Percentiles rank a stretch among this genome's conserved stretches.
These are phyloP conservation scores for Liasis olivaceus DNA, from an alignment of 2,797 vertebrate genomes.

Conservation along the genomic window DNA sequence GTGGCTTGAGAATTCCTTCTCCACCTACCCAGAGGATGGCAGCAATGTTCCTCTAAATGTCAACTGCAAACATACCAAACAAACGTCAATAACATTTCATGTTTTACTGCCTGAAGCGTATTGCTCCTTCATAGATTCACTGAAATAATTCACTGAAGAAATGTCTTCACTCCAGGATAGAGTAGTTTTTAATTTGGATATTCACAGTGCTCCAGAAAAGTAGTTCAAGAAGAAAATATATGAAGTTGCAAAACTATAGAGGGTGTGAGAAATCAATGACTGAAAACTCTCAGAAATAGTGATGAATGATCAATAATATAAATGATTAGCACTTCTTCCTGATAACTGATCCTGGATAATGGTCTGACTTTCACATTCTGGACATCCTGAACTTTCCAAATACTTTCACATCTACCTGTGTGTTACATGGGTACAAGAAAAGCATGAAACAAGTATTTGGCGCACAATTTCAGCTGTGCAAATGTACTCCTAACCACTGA, in stretches of 20 bases:
- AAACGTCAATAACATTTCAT: conserved; percentile 42
- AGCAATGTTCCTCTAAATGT: conserved; percentile 45
- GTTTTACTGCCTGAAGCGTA: conserved; percentile 55
- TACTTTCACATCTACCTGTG: neutral
- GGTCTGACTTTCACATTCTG: neutral
- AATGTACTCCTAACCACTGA: neutral
- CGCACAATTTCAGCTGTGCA: neutral
- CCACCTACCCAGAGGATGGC: conserved; percentile 51
- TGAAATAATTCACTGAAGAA: conserved; percentile 43
- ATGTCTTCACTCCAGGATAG: conserved; percentile 7
- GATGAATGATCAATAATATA: neutral
- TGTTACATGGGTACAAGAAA: neutral
- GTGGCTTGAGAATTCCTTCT: conserved; percentile 29
- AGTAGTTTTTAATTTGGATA: conserved; percentile 43
- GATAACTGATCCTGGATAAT: neutral
- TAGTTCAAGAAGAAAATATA: neutral
- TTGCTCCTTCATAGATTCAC: conserved; percentile 30
- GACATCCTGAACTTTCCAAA: neutral
- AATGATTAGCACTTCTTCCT: neutral
- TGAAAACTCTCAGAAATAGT: neutral
- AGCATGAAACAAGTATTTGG: neutral
- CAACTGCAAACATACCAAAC: neutral
- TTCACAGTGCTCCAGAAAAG: neutral
- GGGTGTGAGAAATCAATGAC: neutral
- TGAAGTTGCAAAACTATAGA: neutral